Evolutionary conservation across 2,113 vertebrate genomes (phyloP).

Genomic region (Damaliscus lunatus): DNA sequence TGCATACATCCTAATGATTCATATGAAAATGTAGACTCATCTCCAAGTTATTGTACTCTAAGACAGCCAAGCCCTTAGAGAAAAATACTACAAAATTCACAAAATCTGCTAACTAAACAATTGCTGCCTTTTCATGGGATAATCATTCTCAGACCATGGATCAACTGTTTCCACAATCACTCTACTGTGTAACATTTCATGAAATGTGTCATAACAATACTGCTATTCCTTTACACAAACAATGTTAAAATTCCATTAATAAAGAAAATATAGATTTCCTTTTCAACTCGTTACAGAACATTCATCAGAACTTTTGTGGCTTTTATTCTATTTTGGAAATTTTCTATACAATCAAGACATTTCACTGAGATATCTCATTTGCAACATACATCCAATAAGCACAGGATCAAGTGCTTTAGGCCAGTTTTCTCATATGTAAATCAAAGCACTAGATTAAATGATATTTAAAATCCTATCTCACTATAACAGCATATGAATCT

Average conservation of each 20-base stretch:
- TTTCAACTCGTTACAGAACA: background rate
- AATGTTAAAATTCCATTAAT: background rate
- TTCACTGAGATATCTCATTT: background rate
- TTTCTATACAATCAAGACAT: conserved; percentile 1
- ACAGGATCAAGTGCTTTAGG: background rate
- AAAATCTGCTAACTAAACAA: background rate
- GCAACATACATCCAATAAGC: background rate
- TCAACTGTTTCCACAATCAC: background rate
- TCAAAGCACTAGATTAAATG: background rate
- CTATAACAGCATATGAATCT: background rate
- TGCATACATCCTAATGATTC: background rate
- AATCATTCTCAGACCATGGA: background rate
- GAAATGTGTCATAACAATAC: background rate
- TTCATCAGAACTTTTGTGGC: background rate
- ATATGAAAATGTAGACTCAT: background rate
- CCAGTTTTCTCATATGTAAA: background rate
- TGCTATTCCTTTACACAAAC: background rate
- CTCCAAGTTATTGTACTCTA: background rate
- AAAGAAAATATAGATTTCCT: background rate
- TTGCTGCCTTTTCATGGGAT: background rate
- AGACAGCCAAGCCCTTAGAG: background rate
- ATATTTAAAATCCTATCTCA: background rate
- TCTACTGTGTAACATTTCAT: background rate
- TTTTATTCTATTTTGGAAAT: background rate
- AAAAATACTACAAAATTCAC: conserved; percentile 1